Evolutionary conservation across 2,888 invertebrate genomes (phyloP).

Genomic region (Drosophila tanythrix): DNA sequence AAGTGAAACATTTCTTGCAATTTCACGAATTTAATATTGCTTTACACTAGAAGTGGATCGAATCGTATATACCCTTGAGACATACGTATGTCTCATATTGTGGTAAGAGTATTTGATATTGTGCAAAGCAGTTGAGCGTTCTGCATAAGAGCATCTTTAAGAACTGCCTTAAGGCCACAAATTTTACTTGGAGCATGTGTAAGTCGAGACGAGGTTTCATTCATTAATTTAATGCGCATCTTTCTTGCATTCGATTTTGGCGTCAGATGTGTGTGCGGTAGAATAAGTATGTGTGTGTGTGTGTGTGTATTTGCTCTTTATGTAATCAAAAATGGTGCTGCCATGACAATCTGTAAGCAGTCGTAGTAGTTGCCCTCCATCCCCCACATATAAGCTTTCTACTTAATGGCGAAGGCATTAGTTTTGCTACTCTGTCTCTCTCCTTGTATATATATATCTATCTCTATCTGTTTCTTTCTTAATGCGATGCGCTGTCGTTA

Average conservation of each 20-base stretch:
- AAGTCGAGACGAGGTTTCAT: slow-evolving; percentile 19
- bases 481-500: slow-evolving; percentile 59
- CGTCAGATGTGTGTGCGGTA: slow-evolving; percentile 8
- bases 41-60: neutral
- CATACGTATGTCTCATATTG: neutral
- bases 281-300: neutral
- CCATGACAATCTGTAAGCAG: slow-evolving; percentile 23
- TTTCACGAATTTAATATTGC: neutral
- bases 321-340: slow-evolving; percentile 44
- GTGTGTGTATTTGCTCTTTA: slow-evolving; percentile 26
- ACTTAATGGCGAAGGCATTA: slow-evolving; percentile 55
- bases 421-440: slow-evolving; percentile 34
- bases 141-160: neutral
- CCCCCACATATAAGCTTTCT: slow-evolving; percentile 1
- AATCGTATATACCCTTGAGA: neutral
- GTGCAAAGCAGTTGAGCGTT: neutral
- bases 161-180: slow-evolving; percentile 17
- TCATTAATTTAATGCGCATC: slow-evolving; percentile 54
- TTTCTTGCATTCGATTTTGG: slow-evolving; percentile 38
- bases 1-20: slow-evolving; percentile 3
- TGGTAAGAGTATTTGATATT: neutral
- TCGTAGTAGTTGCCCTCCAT: neutral
- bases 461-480: neutral
- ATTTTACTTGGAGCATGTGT: slow-evolving; percentile 6
- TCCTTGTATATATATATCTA: neutral